Base-by-base conservation (phyloP, 1,140 invertebrate genomes). In the Cydia pomonella region DNA sequence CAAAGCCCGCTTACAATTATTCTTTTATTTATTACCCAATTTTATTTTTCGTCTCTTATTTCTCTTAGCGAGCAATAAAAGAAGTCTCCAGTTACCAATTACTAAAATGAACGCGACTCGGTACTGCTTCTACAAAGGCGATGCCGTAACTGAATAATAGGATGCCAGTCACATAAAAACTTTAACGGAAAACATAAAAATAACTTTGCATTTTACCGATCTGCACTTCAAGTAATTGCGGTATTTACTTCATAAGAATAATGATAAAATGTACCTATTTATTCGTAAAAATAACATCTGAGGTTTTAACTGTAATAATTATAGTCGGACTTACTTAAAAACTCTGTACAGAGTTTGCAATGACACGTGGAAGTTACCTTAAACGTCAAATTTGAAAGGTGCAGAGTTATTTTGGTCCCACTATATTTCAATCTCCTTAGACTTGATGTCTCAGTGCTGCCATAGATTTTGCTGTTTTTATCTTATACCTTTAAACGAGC, bases 1-100 rank as follows among this genome's bases (percentile, higher is more conserved):
- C 79, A 84, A 82, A 83, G 77, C 72, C 76, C 71, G 79, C 82
- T 76, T 72, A 63, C 79, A 84, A 82, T 85, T 85, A 85, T 84
- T 79, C 72, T 74, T 79, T 80, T 79, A 80, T 84, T 79, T 82
- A 79, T 82, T 80, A 81, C 80, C 79, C 77, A 76, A 72, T 76
- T 69, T 79, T 72, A 77, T 75, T 77, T 81, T 82, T 81, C 72
- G 76, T 79, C 78, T 76, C 72, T 77, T 74, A 73, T 76, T 81
- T 81, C 75, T 79, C 82, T 77, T 78, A 73, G 73, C 47, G 76
- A 75, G 72, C 23, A 63, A 44, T 73, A 64, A 77, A 76, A 76
- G 72, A 76, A 79, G 73, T 75, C 72, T 82, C 75, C 38, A 78
- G 77, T 80, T 75, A 77, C 76, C 71, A 59, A 75, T 82, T 82